Percentiles rank a stretch among this genome's conserved stretches.
These are phyloP conservation scores for Leptinotarsa haldemani DNA, from an alignment of 2,888 invertebrate species.

Conservation along the genomic window DNA sequence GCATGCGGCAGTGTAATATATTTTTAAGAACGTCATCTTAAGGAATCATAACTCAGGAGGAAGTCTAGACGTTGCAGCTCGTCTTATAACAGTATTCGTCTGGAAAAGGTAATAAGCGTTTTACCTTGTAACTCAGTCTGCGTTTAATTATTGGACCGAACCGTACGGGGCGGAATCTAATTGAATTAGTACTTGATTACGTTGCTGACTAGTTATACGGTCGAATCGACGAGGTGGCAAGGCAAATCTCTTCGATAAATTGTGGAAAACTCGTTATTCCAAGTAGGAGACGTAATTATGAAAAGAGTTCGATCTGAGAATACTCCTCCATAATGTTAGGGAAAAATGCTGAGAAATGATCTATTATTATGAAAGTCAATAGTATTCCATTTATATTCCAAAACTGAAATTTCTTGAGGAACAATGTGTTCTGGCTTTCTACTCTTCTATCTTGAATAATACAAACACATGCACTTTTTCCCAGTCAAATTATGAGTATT, in stretches of 20 bases:
- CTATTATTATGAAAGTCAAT: too few species aligned
- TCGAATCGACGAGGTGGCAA: conserved; percentile 12
- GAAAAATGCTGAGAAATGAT: too few species aligned
- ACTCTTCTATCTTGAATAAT: too few species aligned
- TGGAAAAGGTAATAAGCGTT: conserved; percentile 25
- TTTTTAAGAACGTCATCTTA: conserved; percentile 31
- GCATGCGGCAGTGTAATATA: conserved; percentile 26
- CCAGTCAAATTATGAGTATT: too few species aligned
- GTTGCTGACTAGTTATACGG: conserved; percentile 21
- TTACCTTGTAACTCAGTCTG: conserved; percentile 46
- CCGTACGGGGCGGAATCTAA: conserved; percentile 54
- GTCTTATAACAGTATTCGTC: conserved; percentile 3
- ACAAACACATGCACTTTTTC: too few species aligned
- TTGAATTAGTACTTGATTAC: conserved; percentile 58
- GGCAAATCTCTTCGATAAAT: conserved; percentile 4
- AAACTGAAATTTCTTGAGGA: too few species aligned
- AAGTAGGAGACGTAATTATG: not conserved
- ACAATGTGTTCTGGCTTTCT: too few species aligned
- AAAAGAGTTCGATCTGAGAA: too few species aligned
- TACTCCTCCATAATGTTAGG: too few species aligned
- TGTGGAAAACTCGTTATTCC: not conserved
- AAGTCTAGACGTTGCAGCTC: conserved; percentile 24
- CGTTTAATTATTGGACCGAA: conserved; percentile 56
- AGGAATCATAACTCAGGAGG: conserved; percentile 29
- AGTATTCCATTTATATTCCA: too few species aligned